Evolutionary conservation across 2,888 invertebrate genomes (phyloP), one percentile per base, ranked within the genome.

Genomic region (Smittia sp.): DNA sequence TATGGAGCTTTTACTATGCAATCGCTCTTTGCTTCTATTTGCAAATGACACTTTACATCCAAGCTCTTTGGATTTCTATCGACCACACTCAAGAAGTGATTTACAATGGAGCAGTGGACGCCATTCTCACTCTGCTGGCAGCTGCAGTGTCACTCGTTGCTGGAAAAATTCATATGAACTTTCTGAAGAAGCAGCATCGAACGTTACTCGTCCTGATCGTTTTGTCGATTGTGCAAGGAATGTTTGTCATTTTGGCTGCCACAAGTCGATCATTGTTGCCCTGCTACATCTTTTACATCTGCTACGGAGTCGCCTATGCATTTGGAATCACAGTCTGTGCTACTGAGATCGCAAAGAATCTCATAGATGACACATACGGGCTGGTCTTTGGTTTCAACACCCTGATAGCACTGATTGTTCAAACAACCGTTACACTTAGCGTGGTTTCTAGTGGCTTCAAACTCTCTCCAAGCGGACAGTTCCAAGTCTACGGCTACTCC

Each of bases 341-440:
- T 80, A 89, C 91, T 66, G 94, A 95, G 84, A 91, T 97, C 73
- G 96, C 96, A 0, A 88, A 90, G 75, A 85, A 89, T 76, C 85
- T 96, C 74, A 85, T 87, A 74, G 90, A 92, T 77, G 93, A 94
- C 72, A 93, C 93, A 80, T 95, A 92, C 80, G 96, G 94, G 0
- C 84, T 96, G 2, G 90, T 97, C 76, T 96, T 96, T 81, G 96
- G 96, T 2, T 86, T 95, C 76, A 96, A 95, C 81, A 95, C 92
- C 0, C 88, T 96, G 74, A 76, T 92, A 0, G 93, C 94, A 1
- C 85, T 96, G 2, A 80, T 87, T 0, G 80, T 94, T 0, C 95
- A 96, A 82, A 89, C 92, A 0, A 79, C 93, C 38, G 82, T 96
- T 39, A 96, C 94, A 18, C 4, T 73, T 13, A 15, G 11, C 4